A percentile compares a stretch with the other conserved stretches of the same genome.
phyloP scores from a whole-genome alignment of 2,797 vertebrate species.

The Paguma larvata region DNA sequence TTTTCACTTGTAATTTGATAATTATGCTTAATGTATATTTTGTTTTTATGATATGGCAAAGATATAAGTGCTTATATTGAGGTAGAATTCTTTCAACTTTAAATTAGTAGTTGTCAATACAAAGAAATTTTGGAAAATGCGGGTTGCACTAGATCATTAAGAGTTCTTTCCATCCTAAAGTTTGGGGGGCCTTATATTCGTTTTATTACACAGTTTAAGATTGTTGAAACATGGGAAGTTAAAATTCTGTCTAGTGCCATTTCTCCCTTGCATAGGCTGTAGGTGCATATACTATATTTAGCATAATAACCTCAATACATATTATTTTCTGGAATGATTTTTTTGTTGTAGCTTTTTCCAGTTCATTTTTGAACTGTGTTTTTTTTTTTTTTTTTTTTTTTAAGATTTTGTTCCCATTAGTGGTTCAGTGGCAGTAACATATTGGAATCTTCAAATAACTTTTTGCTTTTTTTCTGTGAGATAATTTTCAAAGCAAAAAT shows the following conservation, averaged over 20 bases:
- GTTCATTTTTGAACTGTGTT: background rate
- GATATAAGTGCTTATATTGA: background rate
- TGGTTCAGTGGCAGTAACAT: background rate
- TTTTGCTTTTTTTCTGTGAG: background rate
- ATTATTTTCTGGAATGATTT: background rate
- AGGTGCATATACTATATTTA: background rate
- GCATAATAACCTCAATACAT: background rate
- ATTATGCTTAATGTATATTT: background rate
- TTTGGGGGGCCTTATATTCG: background rate
- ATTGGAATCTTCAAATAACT: background rate
- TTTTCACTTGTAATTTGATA: constrained; percentile 43
- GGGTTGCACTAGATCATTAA: background rate
- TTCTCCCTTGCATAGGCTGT: background rate
- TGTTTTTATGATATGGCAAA: background rate
- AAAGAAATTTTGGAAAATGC: constrained; percentile 16
- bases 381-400: background rate
- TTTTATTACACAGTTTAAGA: background rate
- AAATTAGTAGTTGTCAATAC: background rate
- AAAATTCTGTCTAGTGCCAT: background rate
- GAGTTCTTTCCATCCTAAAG: background rate
- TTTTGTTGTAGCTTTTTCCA: background rate
- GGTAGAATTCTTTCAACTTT: constrained; percentile 20
- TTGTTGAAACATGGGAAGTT: background rate
- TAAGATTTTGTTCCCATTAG: background rate
- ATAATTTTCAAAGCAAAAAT: constrained; percentile 18